phyloP scores from a whole-genome alignment of 1,140 invertebrate genomes.

The Dendrolimus kikuchii region DNA sequence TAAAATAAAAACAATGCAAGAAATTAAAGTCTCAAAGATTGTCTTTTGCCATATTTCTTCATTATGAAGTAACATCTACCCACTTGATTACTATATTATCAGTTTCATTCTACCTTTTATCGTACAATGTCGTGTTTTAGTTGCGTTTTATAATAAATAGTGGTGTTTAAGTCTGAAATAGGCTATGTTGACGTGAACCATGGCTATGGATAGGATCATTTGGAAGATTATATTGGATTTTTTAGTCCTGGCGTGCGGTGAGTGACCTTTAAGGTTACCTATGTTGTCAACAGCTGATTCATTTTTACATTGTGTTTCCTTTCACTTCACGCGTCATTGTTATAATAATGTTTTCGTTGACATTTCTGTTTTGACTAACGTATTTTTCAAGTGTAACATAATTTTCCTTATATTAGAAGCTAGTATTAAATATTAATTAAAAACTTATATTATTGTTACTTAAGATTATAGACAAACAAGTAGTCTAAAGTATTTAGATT shows the following conservation, averaged over 20 bases:
- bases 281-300: not conserved
- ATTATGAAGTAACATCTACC: conserved; percentile 5
- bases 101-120: conserved; percentile 17
- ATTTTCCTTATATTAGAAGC: too few species aligned
- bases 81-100: conserved; percentile 30
- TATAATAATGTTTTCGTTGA: too few species aligned
- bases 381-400: too few species aligned
- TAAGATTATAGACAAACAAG: too few species aligned
- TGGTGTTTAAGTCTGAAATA: too few species aligned
- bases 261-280: conserved; percentile 23
- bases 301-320: conserved; percentile 6
- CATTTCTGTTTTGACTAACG: too few species aligned
- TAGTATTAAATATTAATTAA: too few species aligned
- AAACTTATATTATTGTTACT: too few species aligned
- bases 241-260: conserved; percentile 39
- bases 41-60: too few species aligned
- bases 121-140: conserved; percentile 10
- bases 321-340: not conserved
- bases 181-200: not conserved
- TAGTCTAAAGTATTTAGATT: too few species aligned
- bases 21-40: too few species aligned
- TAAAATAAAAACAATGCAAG: too few species aligned
- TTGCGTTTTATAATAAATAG: not conserved
- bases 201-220: conserved; percentile 44
- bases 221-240: conserved; percentile 54